Base-by-base conservation (phyloP, 2,797 vertebrate species). In the Takifugu ocellatus region DNA sequence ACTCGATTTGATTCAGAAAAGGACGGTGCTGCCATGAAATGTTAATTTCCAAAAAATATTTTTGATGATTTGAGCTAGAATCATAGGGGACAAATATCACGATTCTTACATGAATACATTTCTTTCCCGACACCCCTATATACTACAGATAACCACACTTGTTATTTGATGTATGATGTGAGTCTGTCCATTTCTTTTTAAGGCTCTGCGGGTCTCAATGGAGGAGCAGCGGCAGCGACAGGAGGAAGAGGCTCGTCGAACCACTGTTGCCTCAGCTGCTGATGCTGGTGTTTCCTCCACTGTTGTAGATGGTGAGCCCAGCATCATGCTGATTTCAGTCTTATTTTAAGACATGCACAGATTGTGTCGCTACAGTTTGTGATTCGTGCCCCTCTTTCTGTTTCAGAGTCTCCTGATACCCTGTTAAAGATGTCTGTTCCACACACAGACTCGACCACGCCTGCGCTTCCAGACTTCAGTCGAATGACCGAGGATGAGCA, bases 401-500 rank as follows among this genome's bases (percentile, higher is more conserved):
- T 56, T 57, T 39, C 84, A 98, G 96, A 98, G 72, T 94, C 96
- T 0, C 96, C 98, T 0, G 95, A 97, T 1, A 92, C 95, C 16
- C 84, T 98, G 69, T 76, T 98, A 61, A 97, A 97, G 89, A 97
- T 99, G 95, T 94, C 94, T 2, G 93, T 94, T n/a, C 92, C 89
- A 1, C 92, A 93, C 72, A 90, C 94, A 49, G 94, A 94, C 49
- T 70, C 79, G 0, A 83, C 90, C 26, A 85, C 93, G 1, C 79
- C 93, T 0, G 92, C 93, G 36, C 88, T 97, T 25, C 96, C 96
- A 0, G 96, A 99, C 81, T 93, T 98, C 33, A 98, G 94, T 84
- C 95, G 94, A 75, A 99, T 99, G 96, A 96, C 95, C 0, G 96
- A 99, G 80, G 96, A 99, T 29, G 95, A 99, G 70, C 96, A 99